These are phyloP conservation scores for Geothlypis trichas DNA, from an alignment of 2,113 vertebrate genomes.

Conservation along the genomic window DNA sequence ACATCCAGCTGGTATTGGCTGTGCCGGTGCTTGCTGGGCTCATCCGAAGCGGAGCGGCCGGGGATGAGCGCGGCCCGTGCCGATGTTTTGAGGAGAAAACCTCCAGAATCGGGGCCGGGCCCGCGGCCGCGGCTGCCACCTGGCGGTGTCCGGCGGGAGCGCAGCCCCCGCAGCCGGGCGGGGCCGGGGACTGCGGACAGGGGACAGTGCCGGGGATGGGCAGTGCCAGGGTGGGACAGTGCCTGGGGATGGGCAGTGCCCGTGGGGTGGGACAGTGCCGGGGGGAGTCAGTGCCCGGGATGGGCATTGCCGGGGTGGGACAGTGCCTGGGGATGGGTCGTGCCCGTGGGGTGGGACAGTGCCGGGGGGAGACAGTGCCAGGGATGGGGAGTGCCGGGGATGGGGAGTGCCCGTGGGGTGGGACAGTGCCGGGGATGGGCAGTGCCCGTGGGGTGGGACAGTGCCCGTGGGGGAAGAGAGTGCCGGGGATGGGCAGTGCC, in stretches of 20 bases:
- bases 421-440: neutral
- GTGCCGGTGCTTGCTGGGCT: neutral
- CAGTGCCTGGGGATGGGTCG: neutral
- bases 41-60: neutral
- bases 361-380: neutral
- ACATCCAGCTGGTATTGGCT: fast-evolving
- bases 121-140: neutral
- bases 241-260: neutral
- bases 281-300: too few species aligned
- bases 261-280: neutral
- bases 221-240: neutral
- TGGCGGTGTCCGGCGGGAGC: neutral
- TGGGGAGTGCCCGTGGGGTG: too few species aligned
- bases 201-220: neutral
- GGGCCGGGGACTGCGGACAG: neutral
- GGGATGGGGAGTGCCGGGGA: fast-evolving
- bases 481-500: neutral
- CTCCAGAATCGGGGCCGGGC: neutral
- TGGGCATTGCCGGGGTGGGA: too few species aligned
- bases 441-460: neutral
- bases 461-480: neutral
- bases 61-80: fast-evolving
- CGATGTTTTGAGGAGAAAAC: neutral
- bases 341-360: neutral
- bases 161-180: neutral